Percentiles rank a stretch among this genome's conserved stretches.
Conservation (phyloP, 2,797 vertebrate species). For the Sebastes cheni region DNA sequence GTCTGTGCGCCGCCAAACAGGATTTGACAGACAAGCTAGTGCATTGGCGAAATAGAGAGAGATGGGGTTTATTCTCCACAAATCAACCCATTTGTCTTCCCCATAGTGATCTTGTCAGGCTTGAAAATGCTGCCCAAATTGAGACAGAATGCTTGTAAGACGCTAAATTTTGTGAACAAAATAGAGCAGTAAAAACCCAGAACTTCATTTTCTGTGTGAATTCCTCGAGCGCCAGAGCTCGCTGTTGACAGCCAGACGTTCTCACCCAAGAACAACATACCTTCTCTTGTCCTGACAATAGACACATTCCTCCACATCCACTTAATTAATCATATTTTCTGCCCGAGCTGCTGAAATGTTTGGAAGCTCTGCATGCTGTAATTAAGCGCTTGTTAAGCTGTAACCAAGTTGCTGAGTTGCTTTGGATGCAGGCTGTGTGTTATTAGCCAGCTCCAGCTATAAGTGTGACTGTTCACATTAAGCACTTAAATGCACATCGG, state of each 20-base stretch:
- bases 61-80: constrained; percentile 59
- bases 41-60: constrained; percentile 56
- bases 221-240: constrained; percentile 9
- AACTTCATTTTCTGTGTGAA: constrained; percentile 11
- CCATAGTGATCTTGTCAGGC: constrained; percentile 59
- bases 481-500: not conserved
- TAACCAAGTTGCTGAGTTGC: constrained; percentile 62
- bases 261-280: constrained; percentile 53
- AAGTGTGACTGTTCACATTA: constrained; percentile 41
- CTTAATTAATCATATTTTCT: constrained; percentile 76
- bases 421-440: constrained; percentile 43
- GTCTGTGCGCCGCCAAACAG: constrained; percentile 52
- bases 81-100: constrained; percentile 73
- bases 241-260: constrained; percentile 43
- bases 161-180: constrained; percentile 55
- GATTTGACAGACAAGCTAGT: constrained; percentile 65
- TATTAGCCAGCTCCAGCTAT: constrained; percentile 52
- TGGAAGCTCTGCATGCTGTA: constrained; percentile 61
- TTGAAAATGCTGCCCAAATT: constrained; percentile 63
- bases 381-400: constrained; percentile 74
- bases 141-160: constrained; percentile 61
- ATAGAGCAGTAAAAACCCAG: constrained; percentile 31
- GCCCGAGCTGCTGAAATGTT: constrained; percentile 70
- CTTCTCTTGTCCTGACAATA: constrained; percentile 54
- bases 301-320: constrained; percentile 62